Evolutionary conservation across 2,797 vertebrate genomes (phyloP), one percentile per base, ranked within the genome.

Genomic region (Crypturellus tataupa): DNA sequence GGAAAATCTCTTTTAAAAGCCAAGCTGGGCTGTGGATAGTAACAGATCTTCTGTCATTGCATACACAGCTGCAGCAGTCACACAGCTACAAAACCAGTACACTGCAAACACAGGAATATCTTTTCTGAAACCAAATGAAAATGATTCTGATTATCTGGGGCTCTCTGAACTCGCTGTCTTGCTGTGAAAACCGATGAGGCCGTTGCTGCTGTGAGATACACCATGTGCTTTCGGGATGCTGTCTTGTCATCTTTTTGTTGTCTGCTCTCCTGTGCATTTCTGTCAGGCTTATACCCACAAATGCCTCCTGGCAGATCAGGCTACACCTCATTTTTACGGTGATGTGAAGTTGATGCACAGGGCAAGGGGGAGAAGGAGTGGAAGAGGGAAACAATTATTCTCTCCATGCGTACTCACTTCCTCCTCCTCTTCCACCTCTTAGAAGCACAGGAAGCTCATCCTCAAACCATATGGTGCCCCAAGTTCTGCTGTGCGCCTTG

Each of bases 331-430:
- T 89, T 72, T 85, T 91, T 80, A 46, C 2, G 59, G 51, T n/a
- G 56, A 42, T 19, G 35, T n/a, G 76, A 89, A 85, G 93, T 2
- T 69, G 79, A 85, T 60, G 91, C 85, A 89, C 1, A 0, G 73
- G 87, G 82, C 85, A 70, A 31, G n/a, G 25, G 42, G 49, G 40
- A 93, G 80, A 81, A 84, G 80, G 62, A 69, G 55, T 9, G 10
- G 80, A 93, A 93, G 75, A 90, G 90, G 96, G 93, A 95, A 96
- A 91, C 64, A 94, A 93, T 96, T 91, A 96, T 77, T 95, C 94
- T 96, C 83, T 65, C 44, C 20, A 1, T 95, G 23, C 65, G 0
- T 76, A 92, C 65, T 44, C 1, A 0, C 85, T 95, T 96, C 95
- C 92, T 94, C 70, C 85, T 92, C 76, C 85, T 68, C 63, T 93